phyloP scores from a whole-genome alignment of 2,888 invertebrate genomes.

The Hydrotaea diabolus region DNA sequence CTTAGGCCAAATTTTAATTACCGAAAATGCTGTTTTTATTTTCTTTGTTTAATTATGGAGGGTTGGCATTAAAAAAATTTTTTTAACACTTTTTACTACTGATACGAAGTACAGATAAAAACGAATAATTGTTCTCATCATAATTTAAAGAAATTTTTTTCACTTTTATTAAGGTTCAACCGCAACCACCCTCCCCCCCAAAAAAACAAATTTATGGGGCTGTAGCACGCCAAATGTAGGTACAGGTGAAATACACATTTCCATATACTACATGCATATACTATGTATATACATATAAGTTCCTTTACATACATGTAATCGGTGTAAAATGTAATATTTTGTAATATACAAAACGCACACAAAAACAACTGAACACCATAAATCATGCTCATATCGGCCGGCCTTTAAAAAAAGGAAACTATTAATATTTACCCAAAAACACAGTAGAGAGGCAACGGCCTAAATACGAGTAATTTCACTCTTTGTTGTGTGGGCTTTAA shows the following conservation, averaged over 20 bases:
- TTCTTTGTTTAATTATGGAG: background rate
- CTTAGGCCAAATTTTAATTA: too few relatives aligned
- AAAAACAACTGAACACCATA: background rate
- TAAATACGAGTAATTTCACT: too few relatives aligned
- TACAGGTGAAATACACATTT: too few relatives aligned
- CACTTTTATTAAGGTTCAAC: background rate
- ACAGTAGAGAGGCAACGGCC: too few relatives aligned
- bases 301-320: background rate
- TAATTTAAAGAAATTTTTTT: slow-evolving; percentile 10
- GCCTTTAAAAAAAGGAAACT: too few relatives aligned
- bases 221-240: background rate
- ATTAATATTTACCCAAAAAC: too few relatives aligned
- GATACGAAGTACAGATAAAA: background rate
- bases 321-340: background rate
- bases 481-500: too few relatives aligned
- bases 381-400: background rate
- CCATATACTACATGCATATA: too few relatives aligned
- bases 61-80: slow-evolving; percentile 6
- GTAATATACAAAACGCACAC: background rate
- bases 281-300: too few relatives aligned
- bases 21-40: background rate
- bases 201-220: background rate
- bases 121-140: slow-evolving; percentile 22
- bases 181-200: too few relatives aligned
- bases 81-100: slow-evolving; percentile 17